phyloP scores from a whole-genome alignment of 2,797 vertebrate genomes.

The Schizothorax lantsangensis region DNA sequence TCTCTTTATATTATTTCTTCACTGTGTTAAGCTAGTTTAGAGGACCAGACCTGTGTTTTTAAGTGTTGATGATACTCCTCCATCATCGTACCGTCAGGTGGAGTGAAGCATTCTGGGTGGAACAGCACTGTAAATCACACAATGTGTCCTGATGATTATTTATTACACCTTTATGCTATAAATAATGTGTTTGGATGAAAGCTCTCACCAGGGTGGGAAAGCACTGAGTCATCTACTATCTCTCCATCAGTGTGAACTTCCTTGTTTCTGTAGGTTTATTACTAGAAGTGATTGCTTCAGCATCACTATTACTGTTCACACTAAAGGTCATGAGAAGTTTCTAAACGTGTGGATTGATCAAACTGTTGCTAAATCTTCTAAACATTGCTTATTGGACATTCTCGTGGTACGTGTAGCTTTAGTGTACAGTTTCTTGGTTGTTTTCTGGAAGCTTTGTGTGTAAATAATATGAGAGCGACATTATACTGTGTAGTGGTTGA shows the following conservation, averaged over 20 bases:
- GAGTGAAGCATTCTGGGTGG: background rate
- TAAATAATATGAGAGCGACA: background rate
- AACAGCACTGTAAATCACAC: constrained; percentile 45
- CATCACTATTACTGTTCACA: background rate
- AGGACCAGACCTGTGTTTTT: background rate
- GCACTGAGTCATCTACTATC: background rate
- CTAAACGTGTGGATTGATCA: background rate
- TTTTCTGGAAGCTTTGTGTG: background rate
- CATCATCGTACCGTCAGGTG: background rate
- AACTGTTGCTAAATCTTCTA: too few species aligned
- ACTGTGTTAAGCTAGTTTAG: background rate
- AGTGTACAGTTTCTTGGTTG: background rate
- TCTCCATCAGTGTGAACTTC: background rate
- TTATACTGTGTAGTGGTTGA: too few species aligned
- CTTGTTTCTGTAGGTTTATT: constrained; percentile 4
- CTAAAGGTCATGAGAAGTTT: background rate
- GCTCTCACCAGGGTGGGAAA: constrained; percentile 34
- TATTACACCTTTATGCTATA: constrained; percentile 72
- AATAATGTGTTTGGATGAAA: constrained; percentile 75
- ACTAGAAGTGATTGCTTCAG: background rate
- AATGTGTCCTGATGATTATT: constrained; percentile 54
- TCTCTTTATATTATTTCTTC: too few species aligned
- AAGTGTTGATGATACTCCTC: background rate
- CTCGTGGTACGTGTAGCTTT: background rate
- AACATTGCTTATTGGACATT: background rate